A percentile compares a stretch with the other conserved stretches of the same genome.
phyloP scores from a whole-genome alignment of 2,888 invertebrate genomes.

The Gnatocerus cornutus region DNA sequence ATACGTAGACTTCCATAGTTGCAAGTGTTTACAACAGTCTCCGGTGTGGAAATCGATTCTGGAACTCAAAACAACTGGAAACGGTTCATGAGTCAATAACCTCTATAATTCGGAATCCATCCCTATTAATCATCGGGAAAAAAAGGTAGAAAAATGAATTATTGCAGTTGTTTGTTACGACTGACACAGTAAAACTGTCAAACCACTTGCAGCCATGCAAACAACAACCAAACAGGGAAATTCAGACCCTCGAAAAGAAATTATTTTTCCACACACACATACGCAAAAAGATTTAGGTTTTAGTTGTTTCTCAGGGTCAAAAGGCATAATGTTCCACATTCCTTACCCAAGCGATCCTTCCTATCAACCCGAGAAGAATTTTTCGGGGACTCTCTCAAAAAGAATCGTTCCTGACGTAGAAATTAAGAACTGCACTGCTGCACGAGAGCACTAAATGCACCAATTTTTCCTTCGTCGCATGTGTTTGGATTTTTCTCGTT shows the following conservation, averaged over 20 bases:
- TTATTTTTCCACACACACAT: conserved; percentile 48
- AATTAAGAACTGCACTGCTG: conserved; percentile 55
- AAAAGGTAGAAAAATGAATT: conserved; percentile 43
- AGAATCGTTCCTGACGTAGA: conserved; percentile 56
- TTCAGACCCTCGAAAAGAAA: conserved; percentile 40
- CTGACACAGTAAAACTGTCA: conserved; percentile 41
- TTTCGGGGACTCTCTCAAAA: conserved; percentile 30
- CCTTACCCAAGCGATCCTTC: conserved; percentile 47
- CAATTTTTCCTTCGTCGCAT: conserved; percentile 49
- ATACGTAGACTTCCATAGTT: conserved; percentile 54
- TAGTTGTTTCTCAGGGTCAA: conserved; percentile 66
- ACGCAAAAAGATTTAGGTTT: conserved; percentile 56
- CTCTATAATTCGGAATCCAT: conserved; percentile 44
- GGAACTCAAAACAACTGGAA: conserved; percentile 55
- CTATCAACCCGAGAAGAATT: conserved; percentile 22
- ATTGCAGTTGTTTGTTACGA: conserved; percentile 27
- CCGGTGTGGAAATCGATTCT: conserved; percentile 49
- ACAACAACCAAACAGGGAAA: conserved; percentile 45
- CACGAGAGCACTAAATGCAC: conserved; percentile 59
- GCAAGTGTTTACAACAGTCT: conserved; percentile 56
- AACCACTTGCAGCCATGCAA: conserved; percentile 43
- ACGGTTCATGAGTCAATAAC: conserved; percentile 56
- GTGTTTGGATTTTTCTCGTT: conserved; percentile 43
- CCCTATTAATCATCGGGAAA: conserved; percentile 51
- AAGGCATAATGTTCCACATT: conserved; percentile 60